Base-by-base conservation (phyloP, 2,888 invertebrate genomes). In the Danaus chrysippus region DNA sequence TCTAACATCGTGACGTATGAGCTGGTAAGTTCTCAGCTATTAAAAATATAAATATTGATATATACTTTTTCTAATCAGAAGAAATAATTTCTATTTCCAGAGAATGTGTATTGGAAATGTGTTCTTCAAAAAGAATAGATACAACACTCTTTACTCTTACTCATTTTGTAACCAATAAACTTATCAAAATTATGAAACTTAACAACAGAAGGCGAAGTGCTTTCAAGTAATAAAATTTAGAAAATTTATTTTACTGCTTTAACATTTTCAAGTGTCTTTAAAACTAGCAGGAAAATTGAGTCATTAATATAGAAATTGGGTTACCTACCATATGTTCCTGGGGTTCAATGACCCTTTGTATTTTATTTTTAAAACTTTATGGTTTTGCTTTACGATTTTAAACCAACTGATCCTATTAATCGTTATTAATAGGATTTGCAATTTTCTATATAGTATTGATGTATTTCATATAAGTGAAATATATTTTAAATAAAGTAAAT, bases 111-210 rank as follows among this genome's bases (percentile, higher is more conserved):
- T 34, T 34, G 23, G 23, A 34, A 34, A 3, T 34, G 23, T 34
- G 23, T 34, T 34, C 23, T 34, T 8, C 6, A 34, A 34, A 34
- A 34, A 1, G 23, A 34, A 67, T 59, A 71, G 68, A 66, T 75
- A 71, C 73, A 70, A 72, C 74, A 74, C 70, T 73, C 68, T 62
- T 63, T 75, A 73, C 76, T 76, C 69, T 64, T 60, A 63, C 52
- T 54, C 75, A 69, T 69, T 61, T 62, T 63, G 69, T 70, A 73
- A 74, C 70, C 71, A 78, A 76, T 78, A 76, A 77, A 79, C 68
- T 75, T 75, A 68, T 76, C 77, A 77, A 78, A 79, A 78, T 75
- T 76, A 68, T 75, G 75, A 72, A 76, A 71, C 65, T 79, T 81
- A 82, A 81, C 76, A 75, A 75, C 72, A 73, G 59, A 67, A 67